Evolutionary conservation across 2,797 vertebrate genomes (phyloP).

Genomic region (Phataginus tricuspis): DNA sequence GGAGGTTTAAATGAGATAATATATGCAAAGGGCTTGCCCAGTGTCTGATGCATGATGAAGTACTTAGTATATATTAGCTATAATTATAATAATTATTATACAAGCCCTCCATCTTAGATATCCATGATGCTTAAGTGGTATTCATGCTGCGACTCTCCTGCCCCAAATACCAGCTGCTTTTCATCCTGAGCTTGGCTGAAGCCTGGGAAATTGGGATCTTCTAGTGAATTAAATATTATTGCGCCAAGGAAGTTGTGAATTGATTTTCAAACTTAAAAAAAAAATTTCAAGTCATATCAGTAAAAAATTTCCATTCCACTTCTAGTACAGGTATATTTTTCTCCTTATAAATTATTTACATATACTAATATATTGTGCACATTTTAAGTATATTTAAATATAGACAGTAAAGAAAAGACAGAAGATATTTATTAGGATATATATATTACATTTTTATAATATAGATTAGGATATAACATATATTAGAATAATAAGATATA

Average conservation of each 20-base stretch:
- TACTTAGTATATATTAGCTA: neutral
- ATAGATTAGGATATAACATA: neutral
- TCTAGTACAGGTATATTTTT: neutral
- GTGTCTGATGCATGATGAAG: neutral
- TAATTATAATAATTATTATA: neutral
- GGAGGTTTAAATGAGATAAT: neutral
- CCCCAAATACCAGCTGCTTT: neutral
- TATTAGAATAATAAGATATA: neutral
- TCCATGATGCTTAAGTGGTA: neutral
- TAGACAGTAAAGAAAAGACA: neutral
- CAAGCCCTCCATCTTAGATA: neutral
- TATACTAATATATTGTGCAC: neutral
- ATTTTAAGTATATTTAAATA: constrained; percentile 2
- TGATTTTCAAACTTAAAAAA: neutral
- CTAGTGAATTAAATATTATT: neutral
- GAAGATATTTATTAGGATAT: neutral
- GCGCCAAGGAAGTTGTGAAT: neutral
- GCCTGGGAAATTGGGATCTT: neutral
- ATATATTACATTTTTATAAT: neutral
- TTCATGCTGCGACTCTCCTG: neutral
- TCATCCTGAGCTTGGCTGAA: neutral
- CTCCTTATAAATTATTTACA: neutral
- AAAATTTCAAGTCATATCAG: neutral
- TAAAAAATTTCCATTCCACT: neutral
- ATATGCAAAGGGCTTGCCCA: neutral